These are phyloP conservation scores for Bufo bufo DNA, from an alignment of 2,113 vertebrate species.

Conservation along the genomic window DNA sequence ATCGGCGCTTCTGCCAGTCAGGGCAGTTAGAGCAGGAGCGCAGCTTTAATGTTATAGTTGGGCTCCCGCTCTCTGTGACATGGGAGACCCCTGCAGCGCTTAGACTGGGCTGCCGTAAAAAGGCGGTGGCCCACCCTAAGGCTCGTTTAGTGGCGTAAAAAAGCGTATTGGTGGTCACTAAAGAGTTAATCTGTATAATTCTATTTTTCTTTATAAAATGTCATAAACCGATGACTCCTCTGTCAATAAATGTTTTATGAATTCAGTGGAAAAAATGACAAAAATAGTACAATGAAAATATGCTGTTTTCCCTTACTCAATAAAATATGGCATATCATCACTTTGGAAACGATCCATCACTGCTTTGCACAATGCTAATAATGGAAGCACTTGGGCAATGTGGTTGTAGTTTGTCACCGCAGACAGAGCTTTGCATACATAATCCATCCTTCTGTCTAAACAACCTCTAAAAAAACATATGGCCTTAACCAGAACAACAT, in stretches of 20 bases:
- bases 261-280: not conserved
- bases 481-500: slow-evolving; percentile 25
- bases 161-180: too few species aligned
- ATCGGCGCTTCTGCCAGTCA: too few species aligned
- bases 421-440: not conserved
- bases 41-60: too few species aligned
- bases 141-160: too few species aligned
- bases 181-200: too few species aligned
- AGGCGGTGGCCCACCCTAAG: too few species aligned
- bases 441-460: not conserved
- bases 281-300: not conserved
- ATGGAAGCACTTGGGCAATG: not conserved
- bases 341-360: not conserved
- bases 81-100: too few species aligned
- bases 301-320: not conserved
- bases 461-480: not conserved
- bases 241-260: not conserved
- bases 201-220: too few species aligned
- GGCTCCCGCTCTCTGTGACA: too few species aligned
- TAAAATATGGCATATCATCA: not conserved
- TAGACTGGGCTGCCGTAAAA: too few species aligned
- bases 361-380: not conserved
- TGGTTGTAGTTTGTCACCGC: not conserved
- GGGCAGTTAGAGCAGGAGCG: too few species aligned
- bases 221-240: too few species aligned